phyloP scores from a whole-genome alignment of 2,888 invertebrate genomes.

The Hydrotaea diabolus region DNA sequence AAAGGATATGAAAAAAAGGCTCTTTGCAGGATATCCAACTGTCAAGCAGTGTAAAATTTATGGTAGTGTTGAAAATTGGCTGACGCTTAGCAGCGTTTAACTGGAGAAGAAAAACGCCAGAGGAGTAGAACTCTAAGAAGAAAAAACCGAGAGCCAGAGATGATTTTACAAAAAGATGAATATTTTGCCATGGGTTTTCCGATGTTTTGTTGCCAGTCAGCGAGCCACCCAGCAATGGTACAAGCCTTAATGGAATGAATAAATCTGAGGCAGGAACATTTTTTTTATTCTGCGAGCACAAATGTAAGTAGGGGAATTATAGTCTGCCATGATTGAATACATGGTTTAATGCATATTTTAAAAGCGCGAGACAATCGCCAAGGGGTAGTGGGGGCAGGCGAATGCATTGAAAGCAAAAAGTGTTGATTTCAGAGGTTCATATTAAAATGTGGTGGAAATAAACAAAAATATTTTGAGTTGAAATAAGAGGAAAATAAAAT shows the following conservation, averaged over 20 bases:
- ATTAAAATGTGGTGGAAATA: too few species aligned
- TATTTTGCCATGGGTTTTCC: neutral
- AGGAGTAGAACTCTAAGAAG: conserved; percentile 5
- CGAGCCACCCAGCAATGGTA: neutral
- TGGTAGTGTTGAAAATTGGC: conserved; percentile 58
- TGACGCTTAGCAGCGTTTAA: conserved; percentile 47
- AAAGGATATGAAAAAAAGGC: conserved; percentile 41
- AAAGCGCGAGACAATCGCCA: neutral
- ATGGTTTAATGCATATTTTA: conserved; percentile 15
- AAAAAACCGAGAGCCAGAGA: neutral
- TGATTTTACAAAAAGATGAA: conserved; percentile 6
- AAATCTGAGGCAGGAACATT: neutral
- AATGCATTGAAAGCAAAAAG: neutral
- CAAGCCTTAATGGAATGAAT: conserved; percentile 20
- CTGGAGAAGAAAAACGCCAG: neutral
- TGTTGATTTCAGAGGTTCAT: neutral
- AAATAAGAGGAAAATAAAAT: too few species aligned
- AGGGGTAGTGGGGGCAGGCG: neutral
- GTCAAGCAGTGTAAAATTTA: conserved; percentile 63
- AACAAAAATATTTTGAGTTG: too few species aligned
- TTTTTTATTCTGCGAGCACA: neutral
- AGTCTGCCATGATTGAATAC: conserved; percentile 10
- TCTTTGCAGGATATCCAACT: conserved; percentile 60
- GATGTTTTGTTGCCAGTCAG: neutral
- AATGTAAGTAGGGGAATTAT: conserved; percentile 20